A percentile compares a stretch with the other conserved stretches of the same genome.
Evolutionary conservation across 2,113 vertebrate genomes (phyloP).

Genomic region (Carassius auratus): DNA sequence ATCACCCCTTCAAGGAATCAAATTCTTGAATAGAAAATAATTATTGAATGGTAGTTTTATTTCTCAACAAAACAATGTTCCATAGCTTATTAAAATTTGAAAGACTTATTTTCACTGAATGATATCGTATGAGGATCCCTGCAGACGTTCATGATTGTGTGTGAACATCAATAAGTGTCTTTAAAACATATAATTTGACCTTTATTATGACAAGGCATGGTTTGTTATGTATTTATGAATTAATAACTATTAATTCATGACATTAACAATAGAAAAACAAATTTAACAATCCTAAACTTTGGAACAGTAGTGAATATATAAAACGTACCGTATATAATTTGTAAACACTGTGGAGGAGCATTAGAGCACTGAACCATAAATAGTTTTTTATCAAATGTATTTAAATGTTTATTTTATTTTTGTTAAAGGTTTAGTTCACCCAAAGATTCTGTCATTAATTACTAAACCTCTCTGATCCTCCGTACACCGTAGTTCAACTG

Average conservation of each 20-base stretch:
- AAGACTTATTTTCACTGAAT: background rate
- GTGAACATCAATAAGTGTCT: background rate
- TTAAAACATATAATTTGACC: background rate
- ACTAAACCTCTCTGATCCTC: too few relatives aligned
- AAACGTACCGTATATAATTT: background rate
- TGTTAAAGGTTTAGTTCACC: too few relatives aligned
- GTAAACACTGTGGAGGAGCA: background rate
- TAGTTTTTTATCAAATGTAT: background rate
- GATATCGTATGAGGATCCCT: background rate
- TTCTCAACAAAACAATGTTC: background rate
- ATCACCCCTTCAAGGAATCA: background rate
- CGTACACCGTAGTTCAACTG: too few relatives aligned
- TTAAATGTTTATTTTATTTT: too few relatives aligned
- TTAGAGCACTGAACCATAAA: background rate
- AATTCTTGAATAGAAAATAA: background rate
- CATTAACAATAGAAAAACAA: background rate
- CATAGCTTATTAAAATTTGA: background rate
- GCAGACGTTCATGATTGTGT: background rate
- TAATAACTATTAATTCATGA: background rate
- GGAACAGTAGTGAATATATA: background rate
- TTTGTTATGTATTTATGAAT: background rate
- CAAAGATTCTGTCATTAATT: too few relatives aligned
- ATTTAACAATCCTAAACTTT: background rate
- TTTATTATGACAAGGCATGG: background rate
- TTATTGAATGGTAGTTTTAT: background rate